A percentile compares a stretch with the other conserved stretches of the same genome.
These are phyloP conservation scores for Malacoraja senta DNA, from an alignment of 2,797 vertebrate genomes.

Conservation along the genomic window DNA sequence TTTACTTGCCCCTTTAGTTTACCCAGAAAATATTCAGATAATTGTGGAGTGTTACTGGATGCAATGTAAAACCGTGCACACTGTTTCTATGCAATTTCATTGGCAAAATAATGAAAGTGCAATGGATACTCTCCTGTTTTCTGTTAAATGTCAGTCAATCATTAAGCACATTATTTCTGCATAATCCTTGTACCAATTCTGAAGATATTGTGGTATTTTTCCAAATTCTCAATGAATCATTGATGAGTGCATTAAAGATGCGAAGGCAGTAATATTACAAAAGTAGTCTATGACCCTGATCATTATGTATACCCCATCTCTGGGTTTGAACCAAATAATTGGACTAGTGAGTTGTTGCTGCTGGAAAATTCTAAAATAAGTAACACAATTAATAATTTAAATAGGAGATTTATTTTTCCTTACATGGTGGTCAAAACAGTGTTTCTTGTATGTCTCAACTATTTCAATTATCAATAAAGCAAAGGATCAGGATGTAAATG, in stretches of 20 bases:
- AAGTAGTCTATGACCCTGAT: neutral
- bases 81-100: neutral
- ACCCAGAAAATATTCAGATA: too few species aligned
- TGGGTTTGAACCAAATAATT: neutral
- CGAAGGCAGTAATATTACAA: neutral
- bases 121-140: neutral
- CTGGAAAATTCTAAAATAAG: neutral
- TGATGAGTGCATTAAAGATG: too few species aligned
- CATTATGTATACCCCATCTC: neutral
- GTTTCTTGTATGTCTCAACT: neutral
- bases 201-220: neutral
- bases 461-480: neutral
- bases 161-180: neutral
- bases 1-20: too few species aligned
- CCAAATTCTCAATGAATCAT: too few species aligned
- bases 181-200: neutral
- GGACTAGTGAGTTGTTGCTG: neutral
- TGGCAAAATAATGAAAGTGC: neutral
- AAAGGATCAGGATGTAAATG: neutral
- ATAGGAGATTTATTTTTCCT: neutral
- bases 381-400: neutral
- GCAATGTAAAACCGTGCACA: neutral
- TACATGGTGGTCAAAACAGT: neutral
- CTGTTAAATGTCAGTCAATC: neutral
- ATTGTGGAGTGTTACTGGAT: neutral